Conservation (phyloP, 2,888 invertebrate species). For the Tenthredo livida region DNA sequence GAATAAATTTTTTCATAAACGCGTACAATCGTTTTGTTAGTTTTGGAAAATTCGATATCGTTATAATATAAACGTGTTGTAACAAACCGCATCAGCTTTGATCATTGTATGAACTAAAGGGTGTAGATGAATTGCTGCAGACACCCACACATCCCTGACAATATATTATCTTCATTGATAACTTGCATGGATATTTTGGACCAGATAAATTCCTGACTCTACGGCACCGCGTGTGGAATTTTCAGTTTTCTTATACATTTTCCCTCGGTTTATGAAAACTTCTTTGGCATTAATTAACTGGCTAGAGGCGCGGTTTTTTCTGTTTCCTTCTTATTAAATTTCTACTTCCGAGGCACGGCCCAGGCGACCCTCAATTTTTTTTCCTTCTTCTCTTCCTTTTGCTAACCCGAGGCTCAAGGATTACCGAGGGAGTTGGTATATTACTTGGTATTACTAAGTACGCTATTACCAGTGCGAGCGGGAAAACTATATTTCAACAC, state of each 20-base stretch:
- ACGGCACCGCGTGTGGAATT: neutral
- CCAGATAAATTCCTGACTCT: neutral
- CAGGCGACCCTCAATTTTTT: conserved; percentile 10
- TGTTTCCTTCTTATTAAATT: conserved; percentile 18
- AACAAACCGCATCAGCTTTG: neutral
- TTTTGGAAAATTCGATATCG: conserved; percentile 1
- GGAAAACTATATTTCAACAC: conserved; percentile 26
- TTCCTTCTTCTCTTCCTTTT: neutral
- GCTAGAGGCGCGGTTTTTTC: conserved; percentile 7
- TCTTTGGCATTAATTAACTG: conserved; percentile 8
- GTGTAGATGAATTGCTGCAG: neutral
- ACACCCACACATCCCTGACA: neutral
- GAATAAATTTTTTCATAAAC: neutral
- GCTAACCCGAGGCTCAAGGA: conserved; percentile 33
- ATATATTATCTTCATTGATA: neutral
- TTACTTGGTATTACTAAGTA: conserved; percentile 36
- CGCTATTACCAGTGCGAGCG: conserved; percentile 21
- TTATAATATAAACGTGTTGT: neutral
- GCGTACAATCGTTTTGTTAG: neutral
- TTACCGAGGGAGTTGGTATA: conserved; percentile 33
- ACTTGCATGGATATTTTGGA: neutral
- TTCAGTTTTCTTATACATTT: neutral
- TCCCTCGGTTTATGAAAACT: neutral
- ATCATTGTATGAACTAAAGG: neutral
- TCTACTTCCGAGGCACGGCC: neutral